These are phyloP conservation scores for Polypedilum pembai DNA, from an alignment of 1,140 invertebrate species.

Conservation along the genomic window DNA sequence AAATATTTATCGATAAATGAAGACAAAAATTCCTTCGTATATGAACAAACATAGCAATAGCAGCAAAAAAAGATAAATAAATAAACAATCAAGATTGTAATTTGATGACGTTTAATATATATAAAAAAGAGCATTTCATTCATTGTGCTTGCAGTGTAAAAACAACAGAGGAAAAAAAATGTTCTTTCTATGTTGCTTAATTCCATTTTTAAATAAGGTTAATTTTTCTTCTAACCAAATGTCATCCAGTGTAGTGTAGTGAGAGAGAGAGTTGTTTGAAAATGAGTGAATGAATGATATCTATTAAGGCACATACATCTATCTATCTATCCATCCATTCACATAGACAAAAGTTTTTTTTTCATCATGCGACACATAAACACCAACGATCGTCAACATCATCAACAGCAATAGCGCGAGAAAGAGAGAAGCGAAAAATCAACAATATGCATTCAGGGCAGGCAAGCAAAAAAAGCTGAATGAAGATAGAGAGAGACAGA, in stretches of 20 bases:
- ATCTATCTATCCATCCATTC: background rate
- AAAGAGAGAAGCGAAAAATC: background rate
- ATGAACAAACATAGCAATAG: no score
- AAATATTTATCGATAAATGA: no score
- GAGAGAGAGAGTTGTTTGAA: background rate
- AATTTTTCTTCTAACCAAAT: conserved; percentile 25
- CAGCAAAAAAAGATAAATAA: background rate
- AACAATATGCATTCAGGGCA: background rate
- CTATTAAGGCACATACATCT: background rate
- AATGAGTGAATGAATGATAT: background rate
- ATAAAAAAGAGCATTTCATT: conserved; percentile 3
- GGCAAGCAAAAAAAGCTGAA: background rate
- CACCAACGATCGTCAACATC: background rate
- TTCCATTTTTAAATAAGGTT: conserved; percentile 27
- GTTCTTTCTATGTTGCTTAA: background rate
- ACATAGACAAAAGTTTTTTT: background rate
- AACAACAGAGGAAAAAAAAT: background rate
- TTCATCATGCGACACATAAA: conserved; percentile 14
- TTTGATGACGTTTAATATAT: conserved; percentile 7
- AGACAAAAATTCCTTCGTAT: no score
- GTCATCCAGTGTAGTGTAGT: conserved; percentile 10
- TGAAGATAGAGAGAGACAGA: background rate
- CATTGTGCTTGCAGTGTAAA: background rate
- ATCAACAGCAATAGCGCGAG: background rate
- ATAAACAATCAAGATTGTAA: background rate